Evolutionary conservation across 2,888 invertebrate genomes (phyloP).

Genomic region (Phyto melanocephala): DNA sequence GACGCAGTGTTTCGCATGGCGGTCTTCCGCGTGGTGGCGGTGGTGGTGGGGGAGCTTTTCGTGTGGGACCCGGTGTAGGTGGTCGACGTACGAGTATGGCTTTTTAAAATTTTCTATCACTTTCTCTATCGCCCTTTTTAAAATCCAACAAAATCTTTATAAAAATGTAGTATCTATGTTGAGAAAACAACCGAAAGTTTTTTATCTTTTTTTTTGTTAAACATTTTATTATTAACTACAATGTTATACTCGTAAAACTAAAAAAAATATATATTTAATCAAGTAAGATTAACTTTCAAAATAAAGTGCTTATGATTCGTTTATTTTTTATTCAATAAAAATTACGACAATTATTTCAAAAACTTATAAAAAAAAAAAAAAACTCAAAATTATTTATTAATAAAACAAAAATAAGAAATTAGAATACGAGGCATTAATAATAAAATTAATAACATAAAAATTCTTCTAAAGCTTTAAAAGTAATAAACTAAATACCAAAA

Average conservation of each 20-base stretch:
- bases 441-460: conserved; percentile 44
- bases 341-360: conserved; percentile 41
- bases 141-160: background rate
- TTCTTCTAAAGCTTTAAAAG: conserved; percentile 56
- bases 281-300: conserved; percentile 51
- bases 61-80: conserved; percentile 70
- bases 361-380: conserved; percentile 12
- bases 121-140: background rate
- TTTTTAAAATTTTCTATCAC: conserved; percentile 68
- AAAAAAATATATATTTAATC: background rate
- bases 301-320: conserved; percentile 63
- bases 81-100: conserved; percentile 79
- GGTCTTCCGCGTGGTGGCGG: conserved; percentile 74
- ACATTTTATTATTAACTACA: conserved; percentile 17
- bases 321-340: conserved; percentile 57
- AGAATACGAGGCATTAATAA: conserved; percentile 33
- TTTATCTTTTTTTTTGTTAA: conserved; percentile 1
- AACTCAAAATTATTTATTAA: conserved; percentile 41
- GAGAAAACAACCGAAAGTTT: background rate
- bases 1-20: conserved; percentile 78
- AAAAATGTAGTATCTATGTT: conserved; percentile 20
- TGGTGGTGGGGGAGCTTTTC: conserved; percentile 70
- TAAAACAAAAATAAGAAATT: conserved; percentile 27
- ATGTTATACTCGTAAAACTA: conserved; percentile 11
- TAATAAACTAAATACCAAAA: conserved; percentile 39